A percentile compares a stretch with the other conserved stretches of the same genome.
phyloP scores from a whole-genome alignment of 2,888 invertebrate species.

The Hydroisotoma schaefferi region DNA sequence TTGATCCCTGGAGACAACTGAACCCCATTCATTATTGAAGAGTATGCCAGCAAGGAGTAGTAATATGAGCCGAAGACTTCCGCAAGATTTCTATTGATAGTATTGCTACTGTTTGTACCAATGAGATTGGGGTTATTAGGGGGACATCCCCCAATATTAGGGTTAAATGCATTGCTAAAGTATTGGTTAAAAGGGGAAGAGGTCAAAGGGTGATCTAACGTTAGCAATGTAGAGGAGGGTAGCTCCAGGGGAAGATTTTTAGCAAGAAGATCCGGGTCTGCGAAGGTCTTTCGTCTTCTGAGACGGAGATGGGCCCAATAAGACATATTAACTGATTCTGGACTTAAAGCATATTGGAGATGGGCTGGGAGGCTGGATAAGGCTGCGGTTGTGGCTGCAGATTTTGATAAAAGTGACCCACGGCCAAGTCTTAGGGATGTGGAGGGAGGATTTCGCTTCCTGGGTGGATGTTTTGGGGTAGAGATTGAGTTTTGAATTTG shows the following conservation, averaged over 20 bases:
- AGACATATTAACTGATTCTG: constrained; percentile 6
- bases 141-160: too few species aligned
- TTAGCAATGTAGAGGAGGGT: too few species aligned
- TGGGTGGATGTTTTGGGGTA: neutral
- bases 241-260: constrained; percentile 4
- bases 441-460: too few species aligned
- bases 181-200: neutral
- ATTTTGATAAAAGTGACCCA: neutral
- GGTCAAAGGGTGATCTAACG: constrained; percentile 7
- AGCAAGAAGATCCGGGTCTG: constrained; percentile 35
- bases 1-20: too few species aligned
- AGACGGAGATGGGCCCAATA: constrained; percentile 41
- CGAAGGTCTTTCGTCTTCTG: constrained; percentile 43
- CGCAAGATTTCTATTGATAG: neutral
- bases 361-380: neutral
- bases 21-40: too few species aligned
- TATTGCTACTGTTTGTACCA: neutral
- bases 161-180: too few species aligned
- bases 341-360: neutral
- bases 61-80: constrained; percentile 38
- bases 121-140: neutral
- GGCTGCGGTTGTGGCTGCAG: constrained; percentile 1
- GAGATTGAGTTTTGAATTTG: neutral
- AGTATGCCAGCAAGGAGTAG: constrained; percentile 42
- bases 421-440: neutral